Evolutionary conservation across 2,888 invertebrate species (phyloP).

Genomic region (Aricia artaxerxes): DNA sequence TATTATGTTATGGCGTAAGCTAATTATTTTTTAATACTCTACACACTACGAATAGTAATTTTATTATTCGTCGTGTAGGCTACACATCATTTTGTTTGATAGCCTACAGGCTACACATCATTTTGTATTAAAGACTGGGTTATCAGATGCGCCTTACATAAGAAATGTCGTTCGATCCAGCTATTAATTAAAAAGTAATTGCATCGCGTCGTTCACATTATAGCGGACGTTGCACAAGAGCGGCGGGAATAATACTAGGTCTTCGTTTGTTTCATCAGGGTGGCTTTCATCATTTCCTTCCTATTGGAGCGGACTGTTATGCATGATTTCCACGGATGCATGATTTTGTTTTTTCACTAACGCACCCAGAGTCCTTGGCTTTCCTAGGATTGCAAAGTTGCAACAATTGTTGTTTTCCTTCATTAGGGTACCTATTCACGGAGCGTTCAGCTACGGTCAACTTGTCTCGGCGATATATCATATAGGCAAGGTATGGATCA

Average conservation of each 20-base stretch:
- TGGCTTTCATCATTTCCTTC: slow-evolving; percentile 28
- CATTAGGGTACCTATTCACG: too few species aligned
- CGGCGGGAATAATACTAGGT: slow-evolving; percentile 13
- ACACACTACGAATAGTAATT: too few species aligned
- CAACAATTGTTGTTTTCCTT: too few species aligned
- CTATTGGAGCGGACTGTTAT: slow-evolving; percentile 9
- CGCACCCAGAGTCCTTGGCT: background rate
- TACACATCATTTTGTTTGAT: too few species aligned
- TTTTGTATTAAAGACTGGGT: background rate
- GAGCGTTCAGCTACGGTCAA: background rate
- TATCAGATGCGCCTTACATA: background rate
- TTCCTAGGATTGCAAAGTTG: background rate
- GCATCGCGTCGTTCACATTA: background rate
- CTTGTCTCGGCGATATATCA: background rate
- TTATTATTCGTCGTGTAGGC: too few species aligned
- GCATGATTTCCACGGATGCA: slow-evolving; percentile 12
- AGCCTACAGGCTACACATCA: too few species aligned
- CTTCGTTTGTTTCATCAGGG: slow-evolving; percentile 30
- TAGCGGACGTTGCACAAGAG: slow-evolving; percentile 26
- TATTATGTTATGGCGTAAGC: too few species aligned
- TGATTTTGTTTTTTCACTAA: background rate
- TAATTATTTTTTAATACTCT: too few species aligned
- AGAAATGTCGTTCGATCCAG: slow-evolving; percentile 11
- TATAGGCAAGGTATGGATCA: too few species aligned
- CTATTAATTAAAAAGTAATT: slow-evolving; percentile 12